These are phyloP conservation scores for Clanis bilineata DNA, from an alignment of 2,888 invertebrate genomes.

Conservation along the genomic window DNA sequence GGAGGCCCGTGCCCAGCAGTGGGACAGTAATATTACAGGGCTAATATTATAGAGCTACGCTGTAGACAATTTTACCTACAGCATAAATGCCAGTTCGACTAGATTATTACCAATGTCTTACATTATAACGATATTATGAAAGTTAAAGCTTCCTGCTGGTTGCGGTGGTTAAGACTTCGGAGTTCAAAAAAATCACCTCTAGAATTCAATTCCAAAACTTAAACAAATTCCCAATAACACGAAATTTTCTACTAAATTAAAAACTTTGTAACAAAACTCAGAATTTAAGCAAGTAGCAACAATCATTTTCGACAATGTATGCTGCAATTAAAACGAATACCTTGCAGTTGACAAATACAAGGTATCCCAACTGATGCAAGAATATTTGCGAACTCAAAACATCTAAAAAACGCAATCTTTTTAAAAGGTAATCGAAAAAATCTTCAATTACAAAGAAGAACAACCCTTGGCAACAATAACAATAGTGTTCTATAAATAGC, in stretches of 20 bases:
- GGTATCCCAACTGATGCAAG: background rate
- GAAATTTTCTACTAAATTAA: background rate
- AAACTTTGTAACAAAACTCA: slow-evolving; percentile 1
- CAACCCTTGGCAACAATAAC: slow-evolving; percentile 25
- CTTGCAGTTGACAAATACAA: background rate
- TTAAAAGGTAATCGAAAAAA: background rate
- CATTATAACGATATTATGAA: too few species aligned
- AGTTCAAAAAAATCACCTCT: background rate
- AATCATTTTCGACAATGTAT: background rate
- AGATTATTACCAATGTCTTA: too few species aligned
- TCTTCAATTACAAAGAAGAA: background rate
- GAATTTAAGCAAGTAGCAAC: background rate
- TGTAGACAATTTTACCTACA: too few species aligned
- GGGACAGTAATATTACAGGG: too few species aligned
- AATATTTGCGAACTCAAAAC: slow-evolving; percentile 1
- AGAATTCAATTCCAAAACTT: background rate
- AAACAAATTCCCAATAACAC: background rate
- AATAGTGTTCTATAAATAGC: slow-evolving; percentile 54
- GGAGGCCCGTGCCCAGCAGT: too few species aligned
- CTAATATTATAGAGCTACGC: too few species aligned
- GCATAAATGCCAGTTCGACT: too few species aligned
- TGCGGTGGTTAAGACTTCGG: too few species aligned
- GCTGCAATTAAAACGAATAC: background rate
- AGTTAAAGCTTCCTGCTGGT: too few species aligned
- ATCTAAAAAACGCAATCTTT: background rate